These are phyloP conservation scores for Oreohelix idahoensis DNA, from an alignment of 1,140 invertebrate genomes.

Conservation along the genomic window DNA sequence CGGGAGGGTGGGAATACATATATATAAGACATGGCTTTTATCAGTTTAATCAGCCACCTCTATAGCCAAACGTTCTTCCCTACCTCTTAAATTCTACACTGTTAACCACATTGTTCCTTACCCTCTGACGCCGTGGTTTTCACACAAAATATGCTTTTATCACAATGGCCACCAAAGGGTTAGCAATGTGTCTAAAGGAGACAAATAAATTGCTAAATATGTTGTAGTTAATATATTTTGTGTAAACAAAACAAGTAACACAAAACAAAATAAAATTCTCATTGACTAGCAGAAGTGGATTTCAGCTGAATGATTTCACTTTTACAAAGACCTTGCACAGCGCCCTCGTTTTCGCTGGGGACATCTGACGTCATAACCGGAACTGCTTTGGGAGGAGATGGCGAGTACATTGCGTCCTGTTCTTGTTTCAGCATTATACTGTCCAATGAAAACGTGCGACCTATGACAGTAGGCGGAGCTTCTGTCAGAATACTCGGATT, in stretches of 20 bases:
- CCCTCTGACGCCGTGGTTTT: not conserved
- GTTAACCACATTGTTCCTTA: no score
- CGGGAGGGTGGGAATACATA: no score
- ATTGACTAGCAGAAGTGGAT: constrained; percentile 41
- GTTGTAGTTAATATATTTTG: not conserved
- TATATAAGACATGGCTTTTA: no score
- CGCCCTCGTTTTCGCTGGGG: constrained; percentile 37
- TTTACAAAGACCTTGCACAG: constrained; percentile 35
- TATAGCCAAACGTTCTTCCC: no score
- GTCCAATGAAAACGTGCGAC: constrained; percentile 39
- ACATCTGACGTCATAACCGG: constrained; percentile 40
- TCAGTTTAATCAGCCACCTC: no score
- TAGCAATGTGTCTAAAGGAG: not conserved
- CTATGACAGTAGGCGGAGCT: constrained; percentile 24
- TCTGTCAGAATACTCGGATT: not conserved
- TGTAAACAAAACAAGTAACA: no score
- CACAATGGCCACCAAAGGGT: not conserved
- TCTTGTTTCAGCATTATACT: constrained; percentile 44
- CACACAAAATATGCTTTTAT: not conserved
- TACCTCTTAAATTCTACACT: no score
- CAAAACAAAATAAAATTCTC: not conserved
- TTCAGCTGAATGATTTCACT: constrained; percentile 48
- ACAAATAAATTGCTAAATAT: not conserved
- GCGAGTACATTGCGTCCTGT: constrained; percentile 46
- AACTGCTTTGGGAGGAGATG: constrained; percentile 51